These are phyloP conservation scores for Xanthorhoe designata DNA, from an alignment of 2,888 invertebrate genomes.

Conservation along the genomic window DNA sequence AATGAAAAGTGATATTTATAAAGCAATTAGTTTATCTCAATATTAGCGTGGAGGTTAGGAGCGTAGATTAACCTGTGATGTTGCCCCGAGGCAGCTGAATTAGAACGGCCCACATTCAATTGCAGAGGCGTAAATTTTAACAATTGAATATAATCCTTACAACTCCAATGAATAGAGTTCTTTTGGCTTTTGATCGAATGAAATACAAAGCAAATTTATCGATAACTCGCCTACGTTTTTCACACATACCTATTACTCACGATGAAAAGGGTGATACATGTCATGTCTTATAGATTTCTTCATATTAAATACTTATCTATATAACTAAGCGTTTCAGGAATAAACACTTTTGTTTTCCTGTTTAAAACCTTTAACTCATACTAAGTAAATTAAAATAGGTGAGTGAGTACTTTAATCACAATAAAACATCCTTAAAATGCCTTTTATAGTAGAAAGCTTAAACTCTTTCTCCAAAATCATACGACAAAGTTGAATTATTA, in stretches of 20 bases:
- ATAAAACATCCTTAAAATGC: no score
- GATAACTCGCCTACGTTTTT: slow-evolving; percentile 1
- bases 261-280: neutral
- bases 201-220: neutral
- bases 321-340: neutral
- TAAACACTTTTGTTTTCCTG: neutral
- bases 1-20: slow-evolving; percentile 70
- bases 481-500: slow-evolving; percentile 2
- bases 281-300: neutral
- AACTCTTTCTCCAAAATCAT: neutral
- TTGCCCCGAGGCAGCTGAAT: slow-evolving; percentile 43
- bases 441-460: neutral
- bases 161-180: neutral
- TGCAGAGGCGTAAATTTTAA: neutral
- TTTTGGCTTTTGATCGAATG: neutral
- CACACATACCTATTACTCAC: neutral
- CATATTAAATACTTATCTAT: neutral
- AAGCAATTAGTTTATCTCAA: slow-evolving; percentile 74
- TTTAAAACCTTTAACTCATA: no score
- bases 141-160: slow-evolving; percentile 1
- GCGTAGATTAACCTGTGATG: slow-evolving; percentile 57
- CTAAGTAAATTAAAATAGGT: no score
- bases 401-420: no score
- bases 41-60: slow-evolving; percentile 56
- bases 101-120: slow-evolving; percentile 14